Evolutionary conservation across 2,113 vertebrate species (phyloP).

Genomic region (Oncorhynchus masou): DNA sequence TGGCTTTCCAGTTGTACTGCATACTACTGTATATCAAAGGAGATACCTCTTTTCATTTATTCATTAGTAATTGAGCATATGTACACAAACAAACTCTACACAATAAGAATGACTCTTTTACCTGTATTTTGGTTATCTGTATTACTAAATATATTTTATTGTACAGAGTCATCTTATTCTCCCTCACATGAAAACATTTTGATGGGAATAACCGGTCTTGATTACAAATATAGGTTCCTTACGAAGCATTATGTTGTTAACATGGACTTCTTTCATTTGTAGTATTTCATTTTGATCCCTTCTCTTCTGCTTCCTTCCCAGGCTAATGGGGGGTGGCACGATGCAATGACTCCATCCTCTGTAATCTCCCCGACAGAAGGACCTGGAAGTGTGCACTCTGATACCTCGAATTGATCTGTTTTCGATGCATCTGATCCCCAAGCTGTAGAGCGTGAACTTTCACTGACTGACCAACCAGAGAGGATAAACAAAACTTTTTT

Average conservation of each 20-base stretch:
- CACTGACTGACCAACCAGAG: conserved; percentile 83
- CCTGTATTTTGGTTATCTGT: neutral
- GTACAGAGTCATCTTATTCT: neutral
- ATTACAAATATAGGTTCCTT: neutral
- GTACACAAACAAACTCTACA: neutral
- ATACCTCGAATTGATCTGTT: conserved; percentile 97
- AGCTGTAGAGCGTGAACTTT: conserved; percentile 81
- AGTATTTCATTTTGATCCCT: conserved; percentile 30
- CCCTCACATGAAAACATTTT: neutral
- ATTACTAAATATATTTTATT: too few relatives aligned
- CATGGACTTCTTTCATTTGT: neutral
- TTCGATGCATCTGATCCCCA: conserved; percentile 73
- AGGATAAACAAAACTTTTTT: conserved; percentile 72
- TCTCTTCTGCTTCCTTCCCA: conserved; percentile 57
- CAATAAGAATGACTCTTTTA: neutral
- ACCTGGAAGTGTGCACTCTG: conserved; percentile 98
- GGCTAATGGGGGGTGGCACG: conserved; percentile 99
- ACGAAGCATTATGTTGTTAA: neutral
- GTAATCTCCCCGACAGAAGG: conserved; percentile 98
- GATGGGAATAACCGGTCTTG: neutral
- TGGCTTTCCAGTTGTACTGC: conserved; percentile 33
- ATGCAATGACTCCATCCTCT: conserved; percentile 95
- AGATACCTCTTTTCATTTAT: conserved; percentile 29
- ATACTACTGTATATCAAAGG: conserved; percentile 17
- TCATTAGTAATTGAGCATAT: conserved; percentile 12